phyloP scores from a whole-genome alignment of 1,140 invertebrate species.

The Euschistus heros region DNA sequence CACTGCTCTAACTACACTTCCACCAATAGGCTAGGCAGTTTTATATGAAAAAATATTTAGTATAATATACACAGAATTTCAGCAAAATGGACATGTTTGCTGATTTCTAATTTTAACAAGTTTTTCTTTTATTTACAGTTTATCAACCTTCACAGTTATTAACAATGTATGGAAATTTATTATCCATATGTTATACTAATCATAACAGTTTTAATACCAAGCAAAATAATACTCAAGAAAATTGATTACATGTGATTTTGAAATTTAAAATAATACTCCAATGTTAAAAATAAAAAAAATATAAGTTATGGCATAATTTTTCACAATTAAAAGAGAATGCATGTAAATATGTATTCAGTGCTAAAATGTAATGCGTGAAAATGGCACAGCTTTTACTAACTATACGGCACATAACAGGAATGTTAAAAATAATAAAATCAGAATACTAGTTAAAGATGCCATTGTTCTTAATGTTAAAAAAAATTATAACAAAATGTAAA shows the following conservation, averaged over 20 bases:
- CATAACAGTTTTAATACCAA: too few species aligned
- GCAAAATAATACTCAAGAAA: too few species aligned
- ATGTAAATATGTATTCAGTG: background rate
- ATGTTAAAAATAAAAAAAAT: too few species aligned
- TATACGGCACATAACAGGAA: conserved; percentile 13
- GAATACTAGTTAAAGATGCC: too few species aligned
- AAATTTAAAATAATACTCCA: too few species aligned
- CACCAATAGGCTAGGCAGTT: conserved; percentile 20
- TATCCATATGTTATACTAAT: too few species aligned
- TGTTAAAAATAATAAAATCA: background rate
- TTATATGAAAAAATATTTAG: conserved; percentile 23
- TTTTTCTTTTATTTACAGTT: conserved; percentile 13
- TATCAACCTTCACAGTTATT: background rate
- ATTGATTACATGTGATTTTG: too few species aligned
- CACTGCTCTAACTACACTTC: conserved; percentile 7
- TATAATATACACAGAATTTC: conserved; percentile 24
- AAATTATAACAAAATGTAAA: too few species aligned
- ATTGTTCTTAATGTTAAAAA: too few species aligned
- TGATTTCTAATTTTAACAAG: conserved; percentile 9
- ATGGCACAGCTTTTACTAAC: conserved; percentile 6
- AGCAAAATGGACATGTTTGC: conserved; percentile 22
- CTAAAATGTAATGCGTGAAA: background rate
- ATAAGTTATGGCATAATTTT: too few species aligned
- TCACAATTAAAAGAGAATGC: too few species aligned
- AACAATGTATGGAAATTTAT: too few species aligned